Conservation (phyloP, 2,888 invertebrate genomes). For the Diplazon laetatorius region DNA sequence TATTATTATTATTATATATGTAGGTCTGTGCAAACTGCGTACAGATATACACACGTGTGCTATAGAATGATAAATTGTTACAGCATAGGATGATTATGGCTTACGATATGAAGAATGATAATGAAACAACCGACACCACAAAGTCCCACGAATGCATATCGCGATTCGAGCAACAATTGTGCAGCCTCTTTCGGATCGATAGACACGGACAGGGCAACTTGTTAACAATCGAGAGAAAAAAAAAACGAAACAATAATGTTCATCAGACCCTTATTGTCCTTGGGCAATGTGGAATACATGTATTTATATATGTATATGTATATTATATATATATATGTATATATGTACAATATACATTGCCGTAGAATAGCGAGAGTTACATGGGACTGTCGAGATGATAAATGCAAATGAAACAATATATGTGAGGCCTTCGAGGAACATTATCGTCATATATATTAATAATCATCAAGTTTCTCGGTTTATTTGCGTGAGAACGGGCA, state of each 20-base stretch:
- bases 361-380: slow-evolving; percentile 11
- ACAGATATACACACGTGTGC: slow-evolving; percentile 17
- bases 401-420: slow-evolving; percentile 14
- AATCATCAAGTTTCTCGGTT: slow-evolving; percentile 14
- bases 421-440: slow-evolving; percentile 25
- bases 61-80: slow-evolving; percentile 12
- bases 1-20: too few species aligned
- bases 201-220: slow-evolving; percentile 14
- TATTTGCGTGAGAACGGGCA: not conserved
- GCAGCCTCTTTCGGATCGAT: not conserved
- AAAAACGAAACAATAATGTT: too few species aligned
- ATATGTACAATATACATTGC: slow-evolving; percentile 27
- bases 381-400: slow-evolving; percentile 21
- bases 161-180: not conserved
- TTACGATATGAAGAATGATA: slow-evolving; percentile 18
- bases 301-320: too few species aligned
- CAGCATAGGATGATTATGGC: slow-evolving; percentile 8
- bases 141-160: not conserved
- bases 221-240: slow-evolving; percentile 20
- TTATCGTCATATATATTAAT: slow-evolving; percentile 20
- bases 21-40: slow-evolving; percentile 5
- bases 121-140: not conserved
- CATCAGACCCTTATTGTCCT: slow-evolving; percentile 45
- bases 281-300: slow-evolving; percentile 39
- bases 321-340: too few species aligned